Evolutionary conservation across 2,113 vertebrate genomes (phyloP).

Genomic region (Sylvilagus bachmani): DNA sequence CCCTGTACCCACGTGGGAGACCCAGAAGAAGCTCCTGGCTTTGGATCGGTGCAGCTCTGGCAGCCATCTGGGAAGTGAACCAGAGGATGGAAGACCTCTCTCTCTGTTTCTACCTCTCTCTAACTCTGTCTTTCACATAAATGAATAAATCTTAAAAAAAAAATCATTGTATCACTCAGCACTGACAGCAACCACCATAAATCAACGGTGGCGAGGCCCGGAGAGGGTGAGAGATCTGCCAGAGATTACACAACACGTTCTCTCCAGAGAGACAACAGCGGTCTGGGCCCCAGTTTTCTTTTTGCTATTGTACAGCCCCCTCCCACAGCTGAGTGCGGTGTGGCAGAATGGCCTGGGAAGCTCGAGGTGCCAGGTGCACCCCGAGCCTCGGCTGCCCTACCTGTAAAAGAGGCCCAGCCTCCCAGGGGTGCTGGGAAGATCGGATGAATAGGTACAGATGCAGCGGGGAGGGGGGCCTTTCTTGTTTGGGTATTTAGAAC

Average conservation of each 20-base stretch:
- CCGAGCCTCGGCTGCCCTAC: not conserved
- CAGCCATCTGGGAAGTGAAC: no score
- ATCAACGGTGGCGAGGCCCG: not conserved
- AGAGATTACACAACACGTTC: not conserved
- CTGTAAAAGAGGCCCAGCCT: not conserved
- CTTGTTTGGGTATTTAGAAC: no score
- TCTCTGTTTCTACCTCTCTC: no score
- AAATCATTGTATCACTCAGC: not conserved
- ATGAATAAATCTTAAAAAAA: not conserved
- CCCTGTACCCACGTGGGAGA: no score
- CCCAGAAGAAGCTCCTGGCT: no score
- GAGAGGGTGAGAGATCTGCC: conserved; percentile 13
- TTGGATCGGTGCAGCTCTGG: no score
- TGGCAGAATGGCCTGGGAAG: not conserved
- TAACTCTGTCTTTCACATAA: no score
- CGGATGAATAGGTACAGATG: not conserved
- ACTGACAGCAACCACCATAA: not conserved
- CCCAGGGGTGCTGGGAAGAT: not conserved
- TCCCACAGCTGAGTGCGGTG: not conserved
- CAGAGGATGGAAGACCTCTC: no score
- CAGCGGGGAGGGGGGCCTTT: not conserved
- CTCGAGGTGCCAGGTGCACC: not conserved
- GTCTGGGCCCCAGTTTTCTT: not conserved
- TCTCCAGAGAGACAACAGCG: not conserved
- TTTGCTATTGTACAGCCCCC: not conserved